phyloP scores from a whole-genome alignment of 1,140 invertebrate genomes.

The Drosophila kohkoa region DNA sequence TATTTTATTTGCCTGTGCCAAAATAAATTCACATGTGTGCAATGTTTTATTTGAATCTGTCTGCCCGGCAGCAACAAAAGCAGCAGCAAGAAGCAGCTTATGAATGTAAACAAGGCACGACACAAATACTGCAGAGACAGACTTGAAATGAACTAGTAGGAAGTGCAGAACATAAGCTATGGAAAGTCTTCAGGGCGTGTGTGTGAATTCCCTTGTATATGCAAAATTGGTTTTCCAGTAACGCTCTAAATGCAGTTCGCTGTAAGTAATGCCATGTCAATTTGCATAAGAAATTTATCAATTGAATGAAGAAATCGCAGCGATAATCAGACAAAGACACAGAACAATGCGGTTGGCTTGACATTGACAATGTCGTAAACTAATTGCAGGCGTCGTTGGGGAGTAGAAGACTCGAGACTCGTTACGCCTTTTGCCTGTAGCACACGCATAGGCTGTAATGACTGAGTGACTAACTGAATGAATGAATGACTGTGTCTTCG shows the following conservation, averaged over 20 bases:
- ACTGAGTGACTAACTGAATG: not conserved
- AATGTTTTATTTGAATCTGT: slow-evolving; percentile 31
- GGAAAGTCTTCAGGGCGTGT: not conserved
- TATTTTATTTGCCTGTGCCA: slow-evolving; percentile 19
- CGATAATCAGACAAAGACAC: slow-evolving; percentile 22
- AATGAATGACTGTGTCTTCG: not conserved
- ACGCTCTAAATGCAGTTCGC: slow-evolving; percentile 4
- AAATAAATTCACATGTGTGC: slow-evolving; percentile 25
- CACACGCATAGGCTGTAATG: slow-evolving; percentile 37
- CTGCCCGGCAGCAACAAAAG: slow-evolving; percentile 6
- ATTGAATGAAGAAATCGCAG: slow-evolving; percentile 35
- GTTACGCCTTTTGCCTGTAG: slow-evolving; percentile 51
- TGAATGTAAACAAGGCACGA: slow-evolving; percentile 54
- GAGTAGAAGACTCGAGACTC: not conserved
- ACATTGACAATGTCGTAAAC: slow-evolving; percentile 33
- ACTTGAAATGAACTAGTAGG: not conserved
- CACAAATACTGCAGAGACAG: slow-evolving; percentile 20
- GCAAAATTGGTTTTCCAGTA: slow-evolving; percentile 15
- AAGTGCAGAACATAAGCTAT: not conserved
- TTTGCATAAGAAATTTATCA: slow-evolving; percentile 39
- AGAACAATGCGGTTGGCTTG: not conserved
- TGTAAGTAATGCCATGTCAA: slow-evolving; percentile 18
- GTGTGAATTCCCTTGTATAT: not conserved
- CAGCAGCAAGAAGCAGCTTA: slow-evolving; percentile 30
- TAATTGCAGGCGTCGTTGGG: slow-evolving; percentile 23